Evolutionary conservation across 2,113 vertebrate genomes (phyloP).

Genomic region (Bothrops jararaca): DNA sequence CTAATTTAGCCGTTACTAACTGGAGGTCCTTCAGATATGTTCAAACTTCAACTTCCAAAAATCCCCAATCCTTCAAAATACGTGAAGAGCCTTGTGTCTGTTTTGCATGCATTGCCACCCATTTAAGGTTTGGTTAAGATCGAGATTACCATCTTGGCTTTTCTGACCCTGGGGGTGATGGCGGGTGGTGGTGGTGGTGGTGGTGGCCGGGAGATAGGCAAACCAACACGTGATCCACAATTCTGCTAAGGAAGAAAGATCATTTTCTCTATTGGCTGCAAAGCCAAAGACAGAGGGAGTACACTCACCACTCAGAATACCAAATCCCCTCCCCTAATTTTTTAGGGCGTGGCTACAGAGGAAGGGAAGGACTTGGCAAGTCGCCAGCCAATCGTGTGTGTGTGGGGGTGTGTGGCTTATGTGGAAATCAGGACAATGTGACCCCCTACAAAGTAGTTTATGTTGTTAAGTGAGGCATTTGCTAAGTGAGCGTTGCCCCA

Average conservation of each 20-base stretch:
- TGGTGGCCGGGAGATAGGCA: background rate
- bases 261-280: no score
- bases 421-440: background rate
- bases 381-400: background rate
- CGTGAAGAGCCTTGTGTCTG: background rate
- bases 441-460: background rate
- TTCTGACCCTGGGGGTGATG: background rate
- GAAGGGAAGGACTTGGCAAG: background rate
- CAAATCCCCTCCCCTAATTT: no score
- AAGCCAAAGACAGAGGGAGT: background rate
- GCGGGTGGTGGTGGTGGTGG: no score
- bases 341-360: background rate
- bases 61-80: background rate
- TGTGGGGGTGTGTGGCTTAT: background rate
- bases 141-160: background rate
- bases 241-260: no score
- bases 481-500: background rate
- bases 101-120: background rate
- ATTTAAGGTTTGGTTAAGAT: background rate
- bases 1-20: background rate
- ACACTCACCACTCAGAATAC: no score
- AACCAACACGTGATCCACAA: no score
- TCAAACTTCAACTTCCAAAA: background rate
- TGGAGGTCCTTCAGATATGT: background rate
- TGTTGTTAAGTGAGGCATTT: background rate